Conservation (phyloP, 2,888 invertebrate species). For the Cartodere bifasciata region DNA sequence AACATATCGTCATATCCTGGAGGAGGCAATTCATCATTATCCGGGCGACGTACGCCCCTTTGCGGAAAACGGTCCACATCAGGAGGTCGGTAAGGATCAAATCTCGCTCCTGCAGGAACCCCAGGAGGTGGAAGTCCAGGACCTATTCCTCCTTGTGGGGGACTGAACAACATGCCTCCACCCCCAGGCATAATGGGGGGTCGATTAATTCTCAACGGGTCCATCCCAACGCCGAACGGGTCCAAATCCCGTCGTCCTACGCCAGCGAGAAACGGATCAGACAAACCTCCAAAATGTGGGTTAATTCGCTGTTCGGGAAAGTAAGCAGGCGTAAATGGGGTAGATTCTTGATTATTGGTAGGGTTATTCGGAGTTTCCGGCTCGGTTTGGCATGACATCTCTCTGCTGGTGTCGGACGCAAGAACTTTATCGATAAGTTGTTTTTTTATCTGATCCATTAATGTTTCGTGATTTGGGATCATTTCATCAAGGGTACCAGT, state of each 20-base stretch:
- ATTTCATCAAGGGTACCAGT: conserved; percentile 47
- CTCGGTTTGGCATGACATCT: conserved; percentile 22
- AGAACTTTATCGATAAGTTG: conserved; percentile 55
- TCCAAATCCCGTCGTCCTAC: conserved; percentile 68
- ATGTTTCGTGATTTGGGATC: conserved; percentile 49
- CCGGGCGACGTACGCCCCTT: conserved; percentile 38
- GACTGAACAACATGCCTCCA: conserved; percentile 69
- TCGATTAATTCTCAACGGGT: conserved; percentile 18
- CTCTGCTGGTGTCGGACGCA: conserved; percentile 21
- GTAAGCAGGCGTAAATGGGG: neutral
- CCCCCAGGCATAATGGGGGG: conserved; percentile 25
- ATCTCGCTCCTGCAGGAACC: conserved; percentile 68
- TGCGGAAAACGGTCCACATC: conserved; percentile 36
- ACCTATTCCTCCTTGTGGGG: conserved; percentile 33
- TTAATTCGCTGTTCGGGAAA: no score
- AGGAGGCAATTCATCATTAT: conserved; percentile 63
- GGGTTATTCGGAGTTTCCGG: neutral
- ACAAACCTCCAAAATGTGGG: conserved; percentile 13
- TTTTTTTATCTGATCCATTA: conserved; percentile 47
- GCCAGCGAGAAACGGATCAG: conserved; percentile 40
- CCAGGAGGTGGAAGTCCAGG: conserved; percentile 35
- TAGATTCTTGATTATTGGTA: neutral
- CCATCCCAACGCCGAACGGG: conserved; percentile 49
- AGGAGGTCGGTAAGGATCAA: conserved; percentile 71
- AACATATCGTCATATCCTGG: conserved; percentile 68